Evolutionary conservation across 2,797 vertebrate species (phyloP).

Genomic region (Streptopelia turtur): DNA sequence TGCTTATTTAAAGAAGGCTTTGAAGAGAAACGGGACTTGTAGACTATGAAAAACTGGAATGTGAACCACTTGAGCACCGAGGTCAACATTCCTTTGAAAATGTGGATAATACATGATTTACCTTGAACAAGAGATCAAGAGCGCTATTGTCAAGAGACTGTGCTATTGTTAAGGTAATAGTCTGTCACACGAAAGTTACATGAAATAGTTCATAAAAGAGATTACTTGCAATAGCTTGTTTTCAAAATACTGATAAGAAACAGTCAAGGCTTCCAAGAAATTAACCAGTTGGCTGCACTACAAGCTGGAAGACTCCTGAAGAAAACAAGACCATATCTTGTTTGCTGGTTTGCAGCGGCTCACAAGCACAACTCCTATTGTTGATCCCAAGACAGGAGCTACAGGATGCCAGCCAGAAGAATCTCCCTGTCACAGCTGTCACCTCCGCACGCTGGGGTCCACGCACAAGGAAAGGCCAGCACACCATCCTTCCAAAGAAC

Average conservation of each 20-base stretch:
- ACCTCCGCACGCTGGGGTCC: not conserved
- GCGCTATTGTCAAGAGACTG: not conserved
- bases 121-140: not conserved
- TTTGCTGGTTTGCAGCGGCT: not conserved
- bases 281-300: not conserved
- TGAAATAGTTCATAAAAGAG: not conserved
- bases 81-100: not conserved
- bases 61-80: not conserved
- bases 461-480: no score
- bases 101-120: rapidly evolving
- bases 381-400: rapidly evolving
- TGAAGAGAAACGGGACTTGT: not conserved
- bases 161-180: not conserved
- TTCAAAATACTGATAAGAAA: not conserved
- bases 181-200: not conserved
- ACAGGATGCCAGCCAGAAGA: not conserved
- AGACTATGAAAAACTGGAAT: not conserved
- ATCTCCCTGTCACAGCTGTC: not conserved
- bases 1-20: not conserved
- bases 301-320: not conserved
- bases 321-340: not conserved
- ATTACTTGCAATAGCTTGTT: not conserved
- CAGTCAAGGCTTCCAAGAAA: not conserved
- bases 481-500: no score
- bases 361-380: not conserved